A percentile compares a stretch with the other conserved stretches of the same genome.
phyloP scores from a whole-genome alignment of 2,113 vertebrate genomes.

The Herpetotheres cachinnans region DNA sequence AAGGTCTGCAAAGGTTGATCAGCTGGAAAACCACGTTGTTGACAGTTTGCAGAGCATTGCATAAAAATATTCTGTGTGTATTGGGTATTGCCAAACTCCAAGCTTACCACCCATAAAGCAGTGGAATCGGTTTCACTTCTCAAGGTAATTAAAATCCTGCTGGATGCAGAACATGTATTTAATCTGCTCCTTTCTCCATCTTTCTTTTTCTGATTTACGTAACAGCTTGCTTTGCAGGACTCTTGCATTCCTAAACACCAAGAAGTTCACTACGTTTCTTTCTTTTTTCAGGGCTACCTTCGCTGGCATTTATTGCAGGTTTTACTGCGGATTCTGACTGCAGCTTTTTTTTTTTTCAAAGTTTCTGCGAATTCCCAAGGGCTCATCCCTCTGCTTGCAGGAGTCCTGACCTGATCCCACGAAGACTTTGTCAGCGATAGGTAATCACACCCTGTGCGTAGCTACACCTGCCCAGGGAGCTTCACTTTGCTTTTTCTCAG shows the following conservation, averaged over 20 bases:
- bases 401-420: neutral
- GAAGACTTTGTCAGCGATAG: neutral
- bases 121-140: neutral
- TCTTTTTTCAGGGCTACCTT: neutral
- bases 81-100: neutral
- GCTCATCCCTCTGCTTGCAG: neutral
- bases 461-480: neutral
- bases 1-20: slow-evolving; percentile 24
- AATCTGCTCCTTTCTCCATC: neutral
- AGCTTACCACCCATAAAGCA: neutral
- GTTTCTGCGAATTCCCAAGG: neutral
- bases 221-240: neutral
- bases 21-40: neutral
- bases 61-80: neutral
- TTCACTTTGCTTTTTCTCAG: neutral
- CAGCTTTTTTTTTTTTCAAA: neutral
- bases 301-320: neutral
- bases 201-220: neutral
- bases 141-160: neutral
- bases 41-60: neutral
- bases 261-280: neutral
- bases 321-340: neutral
- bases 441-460: accelerated
- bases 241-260: neutral
- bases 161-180: neutral